These are phyloP conservation scores for Pseudomyrmex concolor DNA, from an alignment of 1,140 invertebrate species.

Conservation along the genomic window DNA sequence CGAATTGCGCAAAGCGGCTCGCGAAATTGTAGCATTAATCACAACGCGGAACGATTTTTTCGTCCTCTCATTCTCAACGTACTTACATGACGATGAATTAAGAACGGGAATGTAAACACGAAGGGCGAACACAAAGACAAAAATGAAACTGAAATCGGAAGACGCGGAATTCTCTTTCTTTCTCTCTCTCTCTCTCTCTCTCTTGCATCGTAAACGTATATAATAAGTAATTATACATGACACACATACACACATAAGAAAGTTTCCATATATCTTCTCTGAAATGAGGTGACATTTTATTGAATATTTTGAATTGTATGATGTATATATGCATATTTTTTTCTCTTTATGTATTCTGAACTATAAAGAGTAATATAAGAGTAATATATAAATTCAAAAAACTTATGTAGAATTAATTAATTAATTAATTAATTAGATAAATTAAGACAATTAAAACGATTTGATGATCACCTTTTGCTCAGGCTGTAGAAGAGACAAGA, in stretches of 20 bases:
- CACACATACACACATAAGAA: no score
- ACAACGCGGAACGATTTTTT: conserved; percentile 10
- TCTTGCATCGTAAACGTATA: no score
- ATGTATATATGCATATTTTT: no score
- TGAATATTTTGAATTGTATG: neutral
- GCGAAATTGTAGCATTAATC: conserved; percentile 68
- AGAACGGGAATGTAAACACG: neutral
- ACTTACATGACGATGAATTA: neutral
- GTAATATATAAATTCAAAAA: no score
- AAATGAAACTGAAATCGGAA: neutral
- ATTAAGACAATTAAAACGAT: no score
- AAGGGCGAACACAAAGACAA: neutral
- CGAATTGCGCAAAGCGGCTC: conserved; percentile 42
- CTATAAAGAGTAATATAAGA: no score
- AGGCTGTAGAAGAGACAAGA: neutral
- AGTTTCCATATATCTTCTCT: neutral
- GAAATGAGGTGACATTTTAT: neutral
- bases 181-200: no score
- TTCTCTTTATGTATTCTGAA: no score
- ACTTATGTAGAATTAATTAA: no score
- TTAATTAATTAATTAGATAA: no score
- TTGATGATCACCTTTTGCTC: no score
- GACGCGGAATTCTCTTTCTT: neutral
- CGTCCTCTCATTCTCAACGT: neutral
- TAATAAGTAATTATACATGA: no score